Evolutionary conservation across 1,140 invertebrate genomes (phyloP).

Genomic region (Schlechtendalia chinensis): DNA sequence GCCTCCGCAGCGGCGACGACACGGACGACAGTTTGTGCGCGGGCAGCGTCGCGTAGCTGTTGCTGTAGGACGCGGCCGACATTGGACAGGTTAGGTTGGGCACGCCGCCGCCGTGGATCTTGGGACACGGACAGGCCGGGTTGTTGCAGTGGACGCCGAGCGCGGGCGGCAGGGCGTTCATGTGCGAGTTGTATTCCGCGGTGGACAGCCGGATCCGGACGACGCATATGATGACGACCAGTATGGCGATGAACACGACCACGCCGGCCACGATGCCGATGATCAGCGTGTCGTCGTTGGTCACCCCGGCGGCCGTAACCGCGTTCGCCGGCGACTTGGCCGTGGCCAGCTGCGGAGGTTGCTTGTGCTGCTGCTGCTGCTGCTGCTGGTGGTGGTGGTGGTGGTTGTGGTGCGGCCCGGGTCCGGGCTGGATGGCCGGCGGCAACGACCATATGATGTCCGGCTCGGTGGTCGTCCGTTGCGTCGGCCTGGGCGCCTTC

Average conservation of each 20-base stretch:
- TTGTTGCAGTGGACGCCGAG: constrained; percentile 60
- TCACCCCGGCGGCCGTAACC: constrained; percentile 60
- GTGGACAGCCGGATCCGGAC: constrained; percentile 63
- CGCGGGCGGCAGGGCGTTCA: constrained; percentile 62
- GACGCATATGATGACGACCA: constrained; percentile 85
- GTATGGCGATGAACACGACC: constrained; percentile 82
- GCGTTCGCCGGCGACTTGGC: constrained; percentile 54
- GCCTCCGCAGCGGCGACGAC: constrained; percentile 53
- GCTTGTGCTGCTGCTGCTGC: constrained; percentile 54
- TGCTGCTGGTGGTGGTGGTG: constrained; percentile 55
- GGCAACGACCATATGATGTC: constrained; percentile 85
- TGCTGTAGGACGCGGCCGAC: constrained; percentile 52
- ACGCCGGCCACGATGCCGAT: constrained; percentile 89
- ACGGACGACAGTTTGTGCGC: constrained; percentile 54
- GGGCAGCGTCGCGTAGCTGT: constrained; percentile 54
- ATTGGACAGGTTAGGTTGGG: constrained; percentile 51
- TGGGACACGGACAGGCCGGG: constrained; percentile 52
- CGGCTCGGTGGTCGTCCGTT: constrained; percentile 60
- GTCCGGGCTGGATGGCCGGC: constrained; percentile 58
- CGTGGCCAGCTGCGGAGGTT: constrained; percentile 61
- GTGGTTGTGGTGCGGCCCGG: constrained; percentile 49
- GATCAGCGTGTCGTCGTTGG: constrained; percentile 85
- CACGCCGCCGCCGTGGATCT: neutral
- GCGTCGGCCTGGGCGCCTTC: constrained; percentile 56
- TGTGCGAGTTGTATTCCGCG: constrained; percentile 58